Conservation (phyloP, 2,113 vertebrate genomes). For the Serinus canaria region DNA sequence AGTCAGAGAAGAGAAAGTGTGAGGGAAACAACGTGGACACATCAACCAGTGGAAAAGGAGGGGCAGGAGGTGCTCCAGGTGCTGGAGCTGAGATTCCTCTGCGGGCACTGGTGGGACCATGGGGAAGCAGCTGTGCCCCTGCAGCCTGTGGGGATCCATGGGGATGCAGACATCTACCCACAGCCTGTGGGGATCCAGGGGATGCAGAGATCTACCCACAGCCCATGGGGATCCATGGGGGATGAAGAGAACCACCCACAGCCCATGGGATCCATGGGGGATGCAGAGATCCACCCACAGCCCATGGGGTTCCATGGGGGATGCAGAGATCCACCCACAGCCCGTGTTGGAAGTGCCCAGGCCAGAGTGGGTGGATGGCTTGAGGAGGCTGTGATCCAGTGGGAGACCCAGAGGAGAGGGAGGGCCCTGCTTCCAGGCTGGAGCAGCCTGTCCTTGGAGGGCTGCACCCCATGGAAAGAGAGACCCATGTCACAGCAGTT, state of each 20-base stretch:
- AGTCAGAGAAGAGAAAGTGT: background rate
- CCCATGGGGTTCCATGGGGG: background rate
- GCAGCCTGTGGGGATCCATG: no score
- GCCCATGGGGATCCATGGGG: rapidly evolving
- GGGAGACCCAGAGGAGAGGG: background rate
- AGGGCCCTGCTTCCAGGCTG: background rate
- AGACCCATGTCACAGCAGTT: background rate
- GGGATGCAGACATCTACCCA: background rate
- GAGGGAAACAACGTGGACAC: background rate
- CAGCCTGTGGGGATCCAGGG: background rate
- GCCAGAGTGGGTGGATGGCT: background rate
- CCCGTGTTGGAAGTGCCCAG: rapidly evolving
- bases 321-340: background rate
- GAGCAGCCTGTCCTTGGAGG: background rate
- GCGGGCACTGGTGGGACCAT: no score
- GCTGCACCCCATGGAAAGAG: background rate
- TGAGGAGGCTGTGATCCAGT: background rate
- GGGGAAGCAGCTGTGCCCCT: background rate
- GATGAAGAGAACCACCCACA: background rate
- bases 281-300: background rate
- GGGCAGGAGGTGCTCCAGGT: background rate
- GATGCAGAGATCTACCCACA: background rate
- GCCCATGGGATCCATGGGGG: rapidly evolving
- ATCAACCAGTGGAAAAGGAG: no score
- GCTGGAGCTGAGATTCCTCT: rapidly evolving